A percentile compares a stretch with the other conserved stretches of the same genome.
Evolutionary conservation across 2,888 invertebrate genomes (phyloP).

Genomic region (Drosophila diplacantha): DNA sequence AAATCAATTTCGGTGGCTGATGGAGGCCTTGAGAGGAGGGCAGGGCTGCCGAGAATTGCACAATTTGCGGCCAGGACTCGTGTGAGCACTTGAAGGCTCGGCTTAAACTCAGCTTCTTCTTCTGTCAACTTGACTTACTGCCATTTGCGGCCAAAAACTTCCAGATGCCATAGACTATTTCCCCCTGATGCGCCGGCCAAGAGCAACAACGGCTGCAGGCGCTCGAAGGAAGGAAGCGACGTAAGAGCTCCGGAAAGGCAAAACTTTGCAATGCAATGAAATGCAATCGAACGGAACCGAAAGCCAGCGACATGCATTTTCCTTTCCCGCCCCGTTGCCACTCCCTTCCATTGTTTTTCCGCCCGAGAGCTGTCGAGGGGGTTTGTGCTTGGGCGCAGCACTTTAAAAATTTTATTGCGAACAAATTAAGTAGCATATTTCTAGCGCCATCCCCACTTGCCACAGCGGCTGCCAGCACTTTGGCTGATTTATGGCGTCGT

Average conservation of each 20-base stretch:
- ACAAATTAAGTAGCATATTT: conserved; percentile 68
- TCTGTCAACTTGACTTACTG: conserved; percentile 49
- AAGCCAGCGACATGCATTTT: conserved; percentile 31
- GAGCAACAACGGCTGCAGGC: conserved; percentile 29
- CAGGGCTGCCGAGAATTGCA: conserved; percentile 23
- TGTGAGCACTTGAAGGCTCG: conserved; percentile 28
- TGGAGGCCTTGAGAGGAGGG: conserved; percentile 15
- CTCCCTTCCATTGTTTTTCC: conserved; percentile 28
- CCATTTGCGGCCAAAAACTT: conserved; percentile 47
- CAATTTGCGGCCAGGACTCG: conserved; percentile 27
- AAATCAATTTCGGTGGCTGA: conserved; percentile 32
- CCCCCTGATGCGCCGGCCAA: conserved; percentile 28
- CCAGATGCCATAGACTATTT: conserved; percentile 45
- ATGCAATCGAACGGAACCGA: conserved; percentile 64
- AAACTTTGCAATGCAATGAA: conserved; percentile 50
- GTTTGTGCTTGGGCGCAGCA: conserved; percentile 58
- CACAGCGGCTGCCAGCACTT: neutral
- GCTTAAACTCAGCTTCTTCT: conserved; percentile 28
- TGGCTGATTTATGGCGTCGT: conserved; percentile 52
- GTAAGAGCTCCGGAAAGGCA: conserved; percentile 33
- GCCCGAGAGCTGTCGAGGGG: conserved; percentile 28
- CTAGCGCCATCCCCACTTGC: conserved; percentile 27
- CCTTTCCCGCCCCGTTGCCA: conserved; percentile 2
- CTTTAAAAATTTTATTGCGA: conserved; percentile 61
- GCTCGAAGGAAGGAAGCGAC: conserved; percentile 13